Evolutionary conservation across 2,113 vertebrate genomes (phyloP).

Genomic region (Aegithalos caudatus): DNA sequence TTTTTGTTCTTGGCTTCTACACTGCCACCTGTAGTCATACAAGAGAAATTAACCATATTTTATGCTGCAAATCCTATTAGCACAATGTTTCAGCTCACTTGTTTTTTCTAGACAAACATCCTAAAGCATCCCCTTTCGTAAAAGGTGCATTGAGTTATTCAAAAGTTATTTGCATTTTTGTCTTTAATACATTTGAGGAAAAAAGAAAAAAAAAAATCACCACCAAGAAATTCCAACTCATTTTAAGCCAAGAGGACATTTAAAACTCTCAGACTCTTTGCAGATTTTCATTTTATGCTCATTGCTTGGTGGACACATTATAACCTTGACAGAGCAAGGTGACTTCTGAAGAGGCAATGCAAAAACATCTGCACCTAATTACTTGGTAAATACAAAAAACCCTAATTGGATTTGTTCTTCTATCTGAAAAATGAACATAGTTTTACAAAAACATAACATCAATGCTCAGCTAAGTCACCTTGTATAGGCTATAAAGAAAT

Average conservation of each 20-base stretch:
- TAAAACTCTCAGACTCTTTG: neutral
- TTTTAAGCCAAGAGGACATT: neutral
- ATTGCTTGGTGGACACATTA: neutral
- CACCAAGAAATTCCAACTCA: neutral
- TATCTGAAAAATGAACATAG: neutral
- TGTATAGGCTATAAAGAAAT: neutral
- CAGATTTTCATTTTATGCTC: neutral
- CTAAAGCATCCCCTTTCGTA: neutral
- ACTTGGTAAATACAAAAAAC: neutral
- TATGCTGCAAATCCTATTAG: constrained; percentile 20
- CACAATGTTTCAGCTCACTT: neutral
- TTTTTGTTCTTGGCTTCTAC: constrained; percentile 70
- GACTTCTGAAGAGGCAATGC: neutral
- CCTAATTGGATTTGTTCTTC: neutral
- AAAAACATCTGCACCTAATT: neutral
- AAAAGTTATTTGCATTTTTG: neutral
- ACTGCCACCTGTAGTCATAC: constrained; percentile 80
- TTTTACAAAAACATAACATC: neutral
- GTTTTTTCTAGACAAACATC: neutral
- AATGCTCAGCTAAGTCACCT: neutral
- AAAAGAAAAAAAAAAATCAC: accelerated
- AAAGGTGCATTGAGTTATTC: neutral
- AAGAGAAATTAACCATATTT: constrained; percentile 67
- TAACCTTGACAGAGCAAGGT: neutral
- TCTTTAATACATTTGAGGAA: neutral